Evolutionary conservation across 2,888 invertebrate genomes (phyloP).

Genomic region (Lacanobia oleracea): DNA sequence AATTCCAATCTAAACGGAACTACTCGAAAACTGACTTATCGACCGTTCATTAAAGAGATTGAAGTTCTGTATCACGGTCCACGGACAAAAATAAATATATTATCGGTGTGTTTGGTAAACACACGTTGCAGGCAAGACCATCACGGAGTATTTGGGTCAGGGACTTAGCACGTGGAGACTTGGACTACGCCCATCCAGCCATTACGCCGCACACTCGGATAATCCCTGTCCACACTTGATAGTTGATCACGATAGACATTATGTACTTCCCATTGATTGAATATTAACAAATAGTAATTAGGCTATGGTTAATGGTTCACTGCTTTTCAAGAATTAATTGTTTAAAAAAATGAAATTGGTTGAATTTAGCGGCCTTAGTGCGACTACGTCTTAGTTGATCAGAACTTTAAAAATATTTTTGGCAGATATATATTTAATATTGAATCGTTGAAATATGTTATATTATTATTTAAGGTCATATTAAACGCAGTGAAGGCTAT

Average conservation of each 20-base stretch:
- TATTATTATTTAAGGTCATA: neutral
- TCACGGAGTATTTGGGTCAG: conserved; percentile 77
- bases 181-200: conserved; percentile 76
- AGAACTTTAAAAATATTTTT: neutral
- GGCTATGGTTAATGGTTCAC: conserved; percentile 37
- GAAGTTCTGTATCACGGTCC: conserved; percentile 49
- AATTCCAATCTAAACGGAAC: conserved; percentile 19
- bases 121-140: conserved; percentile 67
- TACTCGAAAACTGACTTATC: conserved; percentile 20
- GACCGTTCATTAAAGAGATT: conserved; percentile 50
- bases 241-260: conserved; percentile 71
- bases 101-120: conserved; percentile 64
- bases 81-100: conserved; percentile 60
- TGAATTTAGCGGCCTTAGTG: no score
- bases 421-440: neutral
- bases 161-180: conserved; percentile 73
- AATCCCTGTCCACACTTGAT: conserved; percentile 76
- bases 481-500: neutral
- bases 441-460: neutral
- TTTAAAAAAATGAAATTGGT: conserved; percentile 3
- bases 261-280: conserved; percentile 70
- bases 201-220: conserved; percentile 69
- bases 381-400: neutral
- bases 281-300: conserved; percentile 62
- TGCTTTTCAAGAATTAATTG: conserved; percentile 5